Base-by-base conservation (phyloP, 2,888 invertebrate species). In the Balanococcus diminutus region DNA sequence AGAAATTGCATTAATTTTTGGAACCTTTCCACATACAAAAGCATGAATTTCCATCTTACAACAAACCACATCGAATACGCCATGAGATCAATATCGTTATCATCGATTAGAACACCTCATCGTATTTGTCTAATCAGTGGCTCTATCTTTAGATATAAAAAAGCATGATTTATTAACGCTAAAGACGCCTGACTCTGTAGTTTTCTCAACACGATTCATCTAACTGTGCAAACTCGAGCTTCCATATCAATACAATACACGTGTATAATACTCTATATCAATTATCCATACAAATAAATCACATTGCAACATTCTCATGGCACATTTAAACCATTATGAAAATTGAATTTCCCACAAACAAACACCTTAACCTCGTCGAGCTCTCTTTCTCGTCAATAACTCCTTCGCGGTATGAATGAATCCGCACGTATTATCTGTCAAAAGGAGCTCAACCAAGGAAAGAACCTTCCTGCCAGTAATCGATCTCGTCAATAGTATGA, bases 401-500 rank as follows among this genome's bases (percentile, higher is more conserved):
- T n/a, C n/a, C n/a, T n/a, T n/a, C n/a, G n/a, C n/a, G n/a, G n/a
- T n/a, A n/a, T n/a, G n/a, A n/a, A n/a, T n/a, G n/a, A n/a, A n/a
- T n/a, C 16, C 19, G 22, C 36, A 36, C 39, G 32, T 28, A 81
- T 14, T 22, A 28, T 36, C 81, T 67, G 67, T 67, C 67, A 67
- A 67, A 16, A 16, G 28, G 4, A 28, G 39, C 39, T 42, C 81
- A 81, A 36, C 16, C 19, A 4, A 36, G 25, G 36, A 39, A 22
- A 19, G 32, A 82, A 67, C 19, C 67, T 36, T 85, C 51, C 85
- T 85, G 75, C 51, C 75, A 42, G 19, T 46, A 85, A 79, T 85
- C 75, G 79, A 75, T 79, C 19, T 31, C 28, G 46, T 75, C 51
- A 25, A 75, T 85, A 85, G 85, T 85, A 67, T 72, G 79, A 51